These are phyloP conservation scores for Asobara japonica DNA, from an alignment of 1,140 invertebrate species.

Conservation along the genomic window DNA sequence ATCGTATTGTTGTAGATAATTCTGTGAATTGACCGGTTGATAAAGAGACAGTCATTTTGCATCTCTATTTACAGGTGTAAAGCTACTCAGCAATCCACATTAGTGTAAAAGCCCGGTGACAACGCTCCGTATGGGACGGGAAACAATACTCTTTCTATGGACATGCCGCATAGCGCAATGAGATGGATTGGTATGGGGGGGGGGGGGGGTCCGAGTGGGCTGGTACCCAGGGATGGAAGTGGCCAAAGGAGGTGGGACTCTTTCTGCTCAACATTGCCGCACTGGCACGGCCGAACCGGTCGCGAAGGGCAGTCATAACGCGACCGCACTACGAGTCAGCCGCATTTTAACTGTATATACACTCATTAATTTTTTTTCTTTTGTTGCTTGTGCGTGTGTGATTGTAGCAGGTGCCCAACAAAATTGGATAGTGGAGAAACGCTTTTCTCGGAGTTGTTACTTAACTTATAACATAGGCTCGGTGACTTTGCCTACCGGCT, in stretches of 20 bases:
- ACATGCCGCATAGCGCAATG: neutral
- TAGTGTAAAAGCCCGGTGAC: neutral
- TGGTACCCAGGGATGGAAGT: conserved; percentile 65
- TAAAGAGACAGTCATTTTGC: too few relatives aligned
- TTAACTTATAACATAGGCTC: too few relatives aligned
- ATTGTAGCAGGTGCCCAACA: neutral
- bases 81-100: too few relatives aligned
- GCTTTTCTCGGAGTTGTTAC: neutral
- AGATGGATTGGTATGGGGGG: conserved; percentile 30
- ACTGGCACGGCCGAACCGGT: conserved; percentile 38
- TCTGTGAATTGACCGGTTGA: too few relatives aligned
- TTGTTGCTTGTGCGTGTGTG: neutral
- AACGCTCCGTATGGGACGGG: too few relatives aligned
- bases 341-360: conserved; percentile 21
- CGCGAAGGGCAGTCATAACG: conserved; percentile 62
- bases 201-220: conserved; percentile 61
- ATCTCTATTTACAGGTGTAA: too few relatives aligned
- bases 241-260: conserved; percentile 64
- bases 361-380: neutral
- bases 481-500: too few relatives aligned
- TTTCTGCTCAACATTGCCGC: conserved; percentile 48
- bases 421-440: neutral
- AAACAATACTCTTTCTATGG: neutral
- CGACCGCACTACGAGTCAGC: conserved; percentile 62
- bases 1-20: too few relatives aligned